Percentiles rank a stretch among this genome's conserved stretches.
phyloP scores from a whole-genome alignment of 2,888 invertebrate species.

The Eurois occulta region DNA sequence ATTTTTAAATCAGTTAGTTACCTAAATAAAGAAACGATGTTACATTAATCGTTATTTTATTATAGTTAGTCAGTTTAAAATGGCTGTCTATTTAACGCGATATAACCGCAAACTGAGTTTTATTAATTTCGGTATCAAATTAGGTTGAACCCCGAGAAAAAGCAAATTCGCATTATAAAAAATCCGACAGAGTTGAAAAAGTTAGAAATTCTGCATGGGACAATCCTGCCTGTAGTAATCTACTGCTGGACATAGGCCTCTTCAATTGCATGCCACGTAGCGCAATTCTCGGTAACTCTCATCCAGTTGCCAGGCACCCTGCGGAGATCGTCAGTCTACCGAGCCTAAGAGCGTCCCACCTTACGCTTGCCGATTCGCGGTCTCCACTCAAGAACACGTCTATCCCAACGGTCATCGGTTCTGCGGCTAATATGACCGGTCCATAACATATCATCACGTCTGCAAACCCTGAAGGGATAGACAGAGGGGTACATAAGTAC shows the following conservation, averaged over 20 bases:
- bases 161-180: accelerated
- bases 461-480: neutral
- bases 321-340: neutral
- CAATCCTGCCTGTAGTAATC: neutral
- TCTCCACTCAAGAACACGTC: neutral
- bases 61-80: neutral
- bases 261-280: neutral
- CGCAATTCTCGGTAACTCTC: neutral
- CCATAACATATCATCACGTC: neutral
- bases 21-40: neutral
- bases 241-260: neutral
- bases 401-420: neutral
- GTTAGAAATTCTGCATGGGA: neutral
- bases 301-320: neutral
- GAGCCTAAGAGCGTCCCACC: too few species aligned
- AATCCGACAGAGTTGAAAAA: neutral
- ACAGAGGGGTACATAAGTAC: neutral
- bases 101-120: neutral
- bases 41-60: neutral
- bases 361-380: too few species aligned
- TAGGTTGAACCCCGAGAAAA: neutral
- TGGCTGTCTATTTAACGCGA: neutral
- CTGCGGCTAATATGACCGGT: neutral
- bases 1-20: conserved; percentile 7
- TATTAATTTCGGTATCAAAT: neutral